Evolutionary conservation across 1,140 invertebrate genomes (phyloP).

Genomic region (Drosophila pectinifera): DNA sequence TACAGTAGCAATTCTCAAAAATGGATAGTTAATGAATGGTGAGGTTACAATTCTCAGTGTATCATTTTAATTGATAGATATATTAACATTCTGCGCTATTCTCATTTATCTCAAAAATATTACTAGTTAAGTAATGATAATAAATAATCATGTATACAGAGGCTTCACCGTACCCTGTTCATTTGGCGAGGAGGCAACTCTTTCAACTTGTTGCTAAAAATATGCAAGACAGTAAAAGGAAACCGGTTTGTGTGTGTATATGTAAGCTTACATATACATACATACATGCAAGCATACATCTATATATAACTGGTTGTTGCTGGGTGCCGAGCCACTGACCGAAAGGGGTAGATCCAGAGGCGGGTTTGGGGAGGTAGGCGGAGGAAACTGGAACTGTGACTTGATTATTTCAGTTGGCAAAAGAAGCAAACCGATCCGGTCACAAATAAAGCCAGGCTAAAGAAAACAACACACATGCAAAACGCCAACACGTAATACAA

Average conservation of each 20-base stretch:
- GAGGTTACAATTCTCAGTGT: no score
- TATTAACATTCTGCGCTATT: no score
- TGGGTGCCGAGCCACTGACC: constrained; percentile 68
- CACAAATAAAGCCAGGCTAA: constrained; percentile 70
- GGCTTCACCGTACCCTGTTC: constrained; percentile 3
- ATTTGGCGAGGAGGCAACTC: constrained; percentile 52
- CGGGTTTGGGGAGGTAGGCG: neutral
- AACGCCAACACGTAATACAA: constrained; percentile 80
- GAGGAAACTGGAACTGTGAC: constrained; percentile 61
- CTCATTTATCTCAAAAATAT: neutral
- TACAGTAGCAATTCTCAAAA: neutral
- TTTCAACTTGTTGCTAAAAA: constrained; percentile 67
- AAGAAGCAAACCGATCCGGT: constrained; percentile 53
- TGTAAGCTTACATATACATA: neutral
- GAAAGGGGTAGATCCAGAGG: constrained; percentile 7
- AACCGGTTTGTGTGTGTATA: constrained; percentile 41
- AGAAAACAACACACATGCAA: constrained; percentile 48
- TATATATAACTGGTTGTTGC: constrained; percentile 65
- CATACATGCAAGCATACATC: neutral
- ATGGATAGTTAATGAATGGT: neutral
- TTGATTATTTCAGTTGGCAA: constrained; percentile 71
- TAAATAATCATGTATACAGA: neutral
- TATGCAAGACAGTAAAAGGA: constrained; percentile 63
- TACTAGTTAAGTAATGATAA: no score
- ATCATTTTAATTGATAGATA: no score